phyloP scores from a whole-genome alignment of 35 echinoderm and acorn worm species.

The Strongylocentrotus purpuratus region DNA sequence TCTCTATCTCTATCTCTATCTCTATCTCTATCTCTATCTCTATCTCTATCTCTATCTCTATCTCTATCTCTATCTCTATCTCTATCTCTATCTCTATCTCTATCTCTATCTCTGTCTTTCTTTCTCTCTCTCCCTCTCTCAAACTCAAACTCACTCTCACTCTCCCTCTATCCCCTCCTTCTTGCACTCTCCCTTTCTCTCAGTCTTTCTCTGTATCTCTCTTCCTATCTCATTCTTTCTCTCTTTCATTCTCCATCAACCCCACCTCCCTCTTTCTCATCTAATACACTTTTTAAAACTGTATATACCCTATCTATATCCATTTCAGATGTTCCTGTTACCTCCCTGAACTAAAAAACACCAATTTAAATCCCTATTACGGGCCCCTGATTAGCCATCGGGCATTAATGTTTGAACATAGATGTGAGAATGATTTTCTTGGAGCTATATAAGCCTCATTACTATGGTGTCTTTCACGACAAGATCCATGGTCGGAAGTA shows the following conservation, averaged over 20 bases:
- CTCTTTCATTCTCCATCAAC: neutral
- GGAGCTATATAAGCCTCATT: neutral
- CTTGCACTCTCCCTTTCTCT: neutral
- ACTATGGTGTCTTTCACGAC: neutral
- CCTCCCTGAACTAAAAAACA: neutral
- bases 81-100: too few relatives aligned
- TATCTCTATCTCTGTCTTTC: too few relatives aligned
- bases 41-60: too few relatives aligned
- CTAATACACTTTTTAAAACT: neutral
- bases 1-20: too few relatives aligned
- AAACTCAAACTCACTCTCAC: too few relatives aligned
- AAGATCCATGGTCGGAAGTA: neutral
- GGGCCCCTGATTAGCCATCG: neutral
- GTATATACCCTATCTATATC: neutral
- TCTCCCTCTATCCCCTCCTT: too few relatives aligned
- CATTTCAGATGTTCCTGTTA: neutral
- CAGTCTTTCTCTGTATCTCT: too few relatives aligned
- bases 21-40: too few relatives aligned
- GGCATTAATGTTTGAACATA: neutral
- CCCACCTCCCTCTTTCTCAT: neutral
- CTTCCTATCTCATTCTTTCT: neutral
- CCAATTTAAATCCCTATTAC: neutral
- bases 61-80: too few relatives aligned
- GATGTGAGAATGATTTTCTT: neutral
- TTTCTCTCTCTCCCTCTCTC: too few relatives aligned